Base-by-base conservation (phyloP, 2,113 vertebrate species). In the Pelmatolapia mariae region DNA sequence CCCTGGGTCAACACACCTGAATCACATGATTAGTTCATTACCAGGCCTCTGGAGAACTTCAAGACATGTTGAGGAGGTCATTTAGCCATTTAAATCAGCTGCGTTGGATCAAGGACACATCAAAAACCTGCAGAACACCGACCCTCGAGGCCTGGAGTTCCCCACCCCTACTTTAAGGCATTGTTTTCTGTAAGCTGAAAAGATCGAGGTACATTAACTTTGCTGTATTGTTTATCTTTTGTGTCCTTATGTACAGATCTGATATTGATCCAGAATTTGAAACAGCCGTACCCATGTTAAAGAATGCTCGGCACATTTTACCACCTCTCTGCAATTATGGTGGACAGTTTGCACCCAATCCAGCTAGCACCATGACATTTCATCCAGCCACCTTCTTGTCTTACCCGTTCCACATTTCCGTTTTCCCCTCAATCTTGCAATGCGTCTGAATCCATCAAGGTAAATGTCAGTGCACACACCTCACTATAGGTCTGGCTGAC, bases 391-490 rank as follows among this genome's bases (percentile, higher is more conserved):
- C 76, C 7, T 22, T 57, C 43, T 31, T n/a, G 53, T 47, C 47
- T 84, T 59, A 80, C 61, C 31, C 15, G 13, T 36, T 73, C 82
- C 80, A 85, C 86, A 84, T 86, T 68, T 68, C 22, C 45, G 2
- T 59, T 40, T 83, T 68, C 80, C 43, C 82, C 84, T 89, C 84
- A 87, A 82, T 89, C 91, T 84, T 71, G 82, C 85, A 82, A 47
- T 63, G 82, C 45, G 43, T 86, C 79, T 26, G 54, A 88, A 83
- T 90, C 81, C 87, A 90, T 90, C 87, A 83, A 84, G 84, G 88
- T 85, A 95, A 95, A 95, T 94, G 93, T 94, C 93, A 95, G 92
- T 85, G 93, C 91, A 91, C 92, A 94, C 92, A 91, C 89, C 89
- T 93, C 76, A 53, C 85, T 61, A 66, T 66, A 85, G 82, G 66